These are phyloP conservation scores for Capromys pilorides DNA, from an alignment of 2,797 vertebrate genomes.

Conservation along the genomic window DNA sequence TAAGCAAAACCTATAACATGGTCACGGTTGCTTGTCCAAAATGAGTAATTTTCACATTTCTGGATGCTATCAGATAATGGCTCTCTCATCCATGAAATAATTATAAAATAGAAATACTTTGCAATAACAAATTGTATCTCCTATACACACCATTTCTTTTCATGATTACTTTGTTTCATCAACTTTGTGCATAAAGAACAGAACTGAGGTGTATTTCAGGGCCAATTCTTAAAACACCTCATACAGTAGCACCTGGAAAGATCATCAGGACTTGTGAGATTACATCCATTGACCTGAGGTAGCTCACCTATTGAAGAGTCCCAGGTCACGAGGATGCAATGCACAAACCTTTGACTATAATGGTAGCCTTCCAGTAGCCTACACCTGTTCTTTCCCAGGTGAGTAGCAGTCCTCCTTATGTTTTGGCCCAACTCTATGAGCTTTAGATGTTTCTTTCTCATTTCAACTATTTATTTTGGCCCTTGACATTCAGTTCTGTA, in stretches of 20 bases:
- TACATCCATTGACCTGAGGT: accelerated
- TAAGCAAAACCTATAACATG: constrained; percentile 79
- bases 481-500: neutral
- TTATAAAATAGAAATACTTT: constrained; percentile 83
- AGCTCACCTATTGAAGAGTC: neutral
- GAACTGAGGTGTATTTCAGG: neutral
- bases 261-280: neutral
- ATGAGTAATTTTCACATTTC: constrained; percentile 75
- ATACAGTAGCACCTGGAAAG: neutral
- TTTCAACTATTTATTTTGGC: neutral
- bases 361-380: neutral
- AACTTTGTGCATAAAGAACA: constrained; percentile 58
- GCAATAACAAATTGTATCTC: constrained; percentile 75
- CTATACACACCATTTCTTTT: constrained; percentile 67
- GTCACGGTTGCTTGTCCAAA: constrained; percentile 77
- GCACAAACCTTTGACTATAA: neutral
- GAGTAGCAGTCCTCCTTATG: neutral
- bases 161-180: constrained; percentile 80
- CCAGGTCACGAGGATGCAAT: neutral
- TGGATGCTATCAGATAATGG: constrained; percentile 81
- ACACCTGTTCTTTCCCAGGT: neutral
- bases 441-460: neutral
- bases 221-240: neutral
- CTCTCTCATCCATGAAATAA: constrained; percentile 85
- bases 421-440: neutral